Evolutionary conservation across 2,113 vertebrate genomes (phyloP).

Genomic region (Ornithorhynchus anatinus): DNA sequence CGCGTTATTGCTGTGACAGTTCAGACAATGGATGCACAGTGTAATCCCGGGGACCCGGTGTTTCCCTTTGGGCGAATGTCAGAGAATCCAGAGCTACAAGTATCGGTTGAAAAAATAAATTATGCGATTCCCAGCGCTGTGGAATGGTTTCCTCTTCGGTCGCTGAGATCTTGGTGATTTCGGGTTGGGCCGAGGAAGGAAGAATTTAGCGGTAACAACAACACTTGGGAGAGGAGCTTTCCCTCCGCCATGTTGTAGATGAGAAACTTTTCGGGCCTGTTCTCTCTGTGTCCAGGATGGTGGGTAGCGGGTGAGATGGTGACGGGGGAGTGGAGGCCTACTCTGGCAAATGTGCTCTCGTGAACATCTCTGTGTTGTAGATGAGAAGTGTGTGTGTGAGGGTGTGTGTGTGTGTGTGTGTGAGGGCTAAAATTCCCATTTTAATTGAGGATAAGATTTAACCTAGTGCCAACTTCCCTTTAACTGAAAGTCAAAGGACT

Average conservation of each 20-base stretch:
- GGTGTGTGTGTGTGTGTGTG: too few relatives aligned
- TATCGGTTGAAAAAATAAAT: constrained; percentile 72
- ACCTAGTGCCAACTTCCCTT: not conserved
- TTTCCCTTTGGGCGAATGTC: constrained; percentile 80
- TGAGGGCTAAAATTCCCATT: too few relatives aligned
- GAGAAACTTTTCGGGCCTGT: constrained; percentile 26
- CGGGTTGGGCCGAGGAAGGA: not conserved
- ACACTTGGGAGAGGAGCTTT: constrained; percentile 6
- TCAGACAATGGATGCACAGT: constrained; percentile 81
- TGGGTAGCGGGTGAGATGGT: too few relatives aligned
- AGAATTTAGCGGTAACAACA: constrained; percentile 9
- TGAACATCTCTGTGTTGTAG: too few relatives aligned
- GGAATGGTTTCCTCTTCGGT: constrained; percentile 39
- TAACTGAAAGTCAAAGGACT: not conserved
- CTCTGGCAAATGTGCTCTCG: too few relatives aligned
- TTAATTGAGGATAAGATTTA: too few relatives aligned
- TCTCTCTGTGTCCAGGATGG: too few relatives aligned
- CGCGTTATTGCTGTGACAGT: constrained; percentile 64
- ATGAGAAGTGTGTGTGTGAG: too few relatives aligned
- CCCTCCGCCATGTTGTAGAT: rapidly evolving
- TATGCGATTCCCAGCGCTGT: constrained; percentile 61
- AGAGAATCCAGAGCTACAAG: constrained; percentile 64
- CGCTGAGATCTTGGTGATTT: constrained; percentile 7
- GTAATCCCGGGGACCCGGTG: constrained; percentile 64
- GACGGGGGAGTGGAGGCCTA: too few relatives aligned